Base-by-base conservation (phyloP, 2,888 invertebrate species). In the Hydriomena furcata region DNA sequence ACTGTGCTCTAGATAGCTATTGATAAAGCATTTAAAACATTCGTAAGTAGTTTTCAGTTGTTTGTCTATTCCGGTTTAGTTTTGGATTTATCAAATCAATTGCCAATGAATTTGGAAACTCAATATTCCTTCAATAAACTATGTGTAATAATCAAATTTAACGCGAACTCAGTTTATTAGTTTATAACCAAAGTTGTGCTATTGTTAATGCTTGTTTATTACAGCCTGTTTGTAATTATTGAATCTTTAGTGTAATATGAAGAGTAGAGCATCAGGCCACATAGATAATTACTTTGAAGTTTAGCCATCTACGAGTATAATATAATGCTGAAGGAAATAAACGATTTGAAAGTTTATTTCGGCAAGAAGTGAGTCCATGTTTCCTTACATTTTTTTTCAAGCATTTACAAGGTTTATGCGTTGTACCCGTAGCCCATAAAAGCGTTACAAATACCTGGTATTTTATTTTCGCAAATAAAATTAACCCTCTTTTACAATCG, bases 161-260 rank as follows among this genome's bases (percentile, higher is more conserved):
- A 53, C 48, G 43, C 46, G 36, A 53, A 45, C 41, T 55, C 38
- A 25, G 49, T 49, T 56, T 56, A 56, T 59, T 57, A 56, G 54
- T 56, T 57, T 46, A 49, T 55, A 58, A 52, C 58, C 49, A 58
- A 54, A 55, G 51, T 55, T 54, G 46, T 50, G n/a, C n/a, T n/a
- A n/a, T n/a, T n/a, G n/a, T n/a, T n/a, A n/a, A n/a, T n/a, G 24
- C 24, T 31, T 34, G 55, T 58, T 54, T 44, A 51, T 55, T 52
- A 52, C 38, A 20, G 47, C 27, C 32, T 46, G 32, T 31, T 43
- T 36, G 31, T 51, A 48, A 58, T 52, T 58, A 55, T 53, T 48
- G 55, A 55, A 51, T 52, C 46, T 55, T 51, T 42, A 32, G 49
- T 49, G 41, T 55, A 52, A n/a, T n/a, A n/a, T n/a, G n/a, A n/a